A percentile compares a stretch with the other conserved stretches of the same genome.
Evolutionary conservation across 2,888 invertebrate species (phyloP).

Genomic region (Scaptomyza parva): DNA sequence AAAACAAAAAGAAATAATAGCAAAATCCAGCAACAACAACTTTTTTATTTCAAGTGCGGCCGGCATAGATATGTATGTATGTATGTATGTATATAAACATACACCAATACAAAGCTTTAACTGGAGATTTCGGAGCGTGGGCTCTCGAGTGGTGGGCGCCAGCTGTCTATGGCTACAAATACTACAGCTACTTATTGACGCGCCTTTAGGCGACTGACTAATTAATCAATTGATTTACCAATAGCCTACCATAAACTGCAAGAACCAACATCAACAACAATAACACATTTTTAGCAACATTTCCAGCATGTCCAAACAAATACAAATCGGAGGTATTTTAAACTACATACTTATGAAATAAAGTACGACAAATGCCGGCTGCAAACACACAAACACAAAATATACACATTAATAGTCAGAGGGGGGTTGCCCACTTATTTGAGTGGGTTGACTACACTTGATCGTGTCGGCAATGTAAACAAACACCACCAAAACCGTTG

Average conservation of each 20-base stretch:
- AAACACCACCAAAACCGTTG: conserved; percentile 32
- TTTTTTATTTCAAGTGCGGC: conserved; percentile 65
- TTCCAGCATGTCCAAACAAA: conserved; percentile 27
- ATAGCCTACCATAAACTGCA: conserved; percentile 18
- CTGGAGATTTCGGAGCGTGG: conserved; percentile 7
- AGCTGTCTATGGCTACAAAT: conserved; percentile 18
- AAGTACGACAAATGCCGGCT: conserved; percentile 12
- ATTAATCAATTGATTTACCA: conserved; percentile 50
- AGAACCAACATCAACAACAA: conserved; percentile 6
- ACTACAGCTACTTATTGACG: conserved; percentile 7
- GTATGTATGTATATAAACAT: neutral
- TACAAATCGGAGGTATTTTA: conserved; percentile 3
- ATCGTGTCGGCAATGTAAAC: conserved; percentile 58
- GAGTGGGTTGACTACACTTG: conserved; percentile 29
- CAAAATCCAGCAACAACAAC: conserved; percentile 38
- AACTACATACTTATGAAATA: neutral
- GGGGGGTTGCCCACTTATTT: neutral
- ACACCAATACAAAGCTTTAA: conserved; percentile 4
- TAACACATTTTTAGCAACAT: conserved; percentile 9
- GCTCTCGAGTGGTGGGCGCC: conserved; percentile 15
- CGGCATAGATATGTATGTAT: conserved; percentile 10
- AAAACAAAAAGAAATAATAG: conserved; percentile 42
- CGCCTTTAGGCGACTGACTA: conserved; percentile 51
- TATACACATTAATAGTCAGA: neutral
- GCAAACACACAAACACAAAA: neutral